These are phyloP conservation scores for Lithobates sylvaticus DNA, from an alignment of 2,797 vertebrate species.

Conservation along the genomic window DNA sequence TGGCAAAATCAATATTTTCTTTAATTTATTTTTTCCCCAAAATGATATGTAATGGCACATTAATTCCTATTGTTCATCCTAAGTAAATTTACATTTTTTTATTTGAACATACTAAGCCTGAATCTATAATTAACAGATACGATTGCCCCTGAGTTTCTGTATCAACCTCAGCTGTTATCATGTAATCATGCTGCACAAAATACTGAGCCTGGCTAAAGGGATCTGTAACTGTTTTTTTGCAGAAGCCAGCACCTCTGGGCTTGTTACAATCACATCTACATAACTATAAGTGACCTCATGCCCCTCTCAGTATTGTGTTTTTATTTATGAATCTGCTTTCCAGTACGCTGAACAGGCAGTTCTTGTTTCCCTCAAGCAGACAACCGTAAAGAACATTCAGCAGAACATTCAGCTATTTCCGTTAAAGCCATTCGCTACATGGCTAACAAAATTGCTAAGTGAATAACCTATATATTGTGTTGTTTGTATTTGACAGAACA, in stretches of 20 bases:
- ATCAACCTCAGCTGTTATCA: not conserved
- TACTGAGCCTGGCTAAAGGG: not conserved
- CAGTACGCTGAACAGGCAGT: slow-evolving; percentile 47
- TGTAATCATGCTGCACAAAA: slow-evolving; percentile 10
- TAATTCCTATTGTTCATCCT: not conserved
- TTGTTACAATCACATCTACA: slow-evolving; percentile 47
- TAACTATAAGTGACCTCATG: slow-evolving; percentile 52
- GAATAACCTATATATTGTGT: slow-evolving; percentile 28
- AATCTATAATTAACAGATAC: not conserved
- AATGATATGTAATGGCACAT: not conserved
- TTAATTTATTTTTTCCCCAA: no score
- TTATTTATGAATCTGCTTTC: slow-evolving; percentile 49
- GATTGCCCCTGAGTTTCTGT: not conserved
- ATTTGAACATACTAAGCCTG: not conserved
- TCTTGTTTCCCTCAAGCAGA: slow-evolving; percentile 43
- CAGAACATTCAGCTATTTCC: slow-evolving; percentile 28
- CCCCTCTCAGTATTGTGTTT: slow-evolving; percentile 49
- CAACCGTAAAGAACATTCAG: slow-evolving; percentile 45
- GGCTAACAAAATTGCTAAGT: slow-evolving; percentile 24
- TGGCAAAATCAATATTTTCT: not conserved
- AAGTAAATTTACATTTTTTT: not conserved
- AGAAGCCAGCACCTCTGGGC: slow-evolving; percentile 35
- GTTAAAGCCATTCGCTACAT: slow-evolving; percentile 4
- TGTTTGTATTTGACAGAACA: not conserved
- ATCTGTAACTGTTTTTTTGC: slow-evolving; percentile 18